A percentile compares a stretch with the other conserved stretches of the same genome.
phyloP scores from a whole-genome alignment of 2,113 vertebrate genomes.

The Delphinus delphis region DNA sequence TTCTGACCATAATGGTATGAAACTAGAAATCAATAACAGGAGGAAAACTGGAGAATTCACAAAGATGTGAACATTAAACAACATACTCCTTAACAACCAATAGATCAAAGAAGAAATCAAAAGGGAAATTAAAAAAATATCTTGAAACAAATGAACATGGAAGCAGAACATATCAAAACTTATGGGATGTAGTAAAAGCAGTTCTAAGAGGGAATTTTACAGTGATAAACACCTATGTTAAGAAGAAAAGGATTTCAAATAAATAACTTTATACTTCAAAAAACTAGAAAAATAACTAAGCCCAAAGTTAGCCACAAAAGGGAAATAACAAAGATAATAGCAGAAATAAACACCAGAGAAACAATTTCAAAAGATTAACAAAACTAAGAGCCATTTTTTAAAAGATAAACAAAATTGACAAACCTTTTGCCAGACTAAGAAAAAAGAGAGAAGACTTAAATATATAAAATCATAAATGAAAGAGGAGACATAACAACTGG shows the following conservation, averaged over 20 bases:
- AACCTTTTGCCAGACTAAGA: background rate
- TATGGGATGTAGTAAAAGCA: background rate
- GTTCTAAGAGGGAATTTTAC: background rate
- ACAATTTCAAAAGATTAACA: background rate
- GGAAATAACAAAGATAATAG: background rate
- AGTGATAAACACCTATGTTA: background rate
- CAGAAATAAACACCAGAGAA: slow-evolving; percentile 7
- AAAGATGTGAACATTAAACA: background rate
- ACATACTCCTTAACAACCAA: background rate
- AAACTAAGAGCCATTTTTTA: background rate
- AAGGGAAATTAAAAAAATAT: too few relatives aligned
- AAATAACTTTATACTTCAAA: background rate
- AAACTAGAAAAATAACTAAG: background rate
- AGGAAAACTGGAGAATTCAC: background rate
- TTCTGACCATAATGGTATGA: background rate
- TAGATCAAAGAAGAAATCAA: background rate
- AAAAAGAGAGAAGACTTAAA: background rate
- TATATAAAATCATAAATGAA: background rate
- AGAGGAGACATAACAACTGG: background rate
- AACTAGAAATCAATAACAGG: background rate
- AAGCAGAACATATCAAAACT: too few relatives aligned
- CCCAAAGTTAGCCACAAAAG: background rate
- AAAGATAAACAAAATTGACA: background rate
- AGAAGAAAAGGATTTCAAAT: background rate
- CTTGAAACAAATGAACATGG: too few relatives aligned